Evolutionary conservation across 2,888 invertebrate species (phyloP).

Genomic region (Catocala fraxini): DNA sequence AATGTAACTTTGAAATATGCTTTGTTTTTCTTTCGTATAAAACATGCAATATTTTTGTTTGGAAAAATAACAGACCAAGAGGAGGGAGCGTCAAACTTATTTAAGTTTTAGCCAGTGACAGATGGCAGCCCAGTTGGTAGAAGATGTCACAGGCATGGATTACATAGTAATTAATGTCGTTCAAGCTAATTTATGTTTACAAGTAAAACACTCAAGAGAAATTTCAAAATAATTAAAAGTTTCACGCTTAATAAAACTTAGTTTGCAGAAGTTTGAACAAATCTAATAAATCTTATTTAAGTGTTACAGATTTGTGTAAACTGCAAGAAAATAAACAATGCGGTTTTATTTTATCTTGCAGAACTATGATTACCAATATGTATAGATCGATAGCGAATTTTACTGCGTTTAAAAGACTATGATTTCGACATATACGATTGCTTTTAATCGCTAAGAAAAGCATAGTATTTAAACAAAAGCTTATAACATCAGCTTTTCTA

Average conservation of each 20-base stretch:
- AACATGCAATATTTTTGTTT: neutral
- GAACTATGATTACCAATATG: neutral
- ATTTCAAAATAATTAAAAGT: neutral
- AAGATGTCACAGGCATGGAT: constrained; percentile 23
- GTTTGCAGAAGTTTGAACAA: neutral
- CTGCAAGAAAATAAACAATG: neutral
- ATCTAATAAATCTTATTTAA: neutral
- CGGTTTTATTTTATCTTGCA: too few relatives aligned
- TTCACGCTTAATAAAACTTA: neutral
- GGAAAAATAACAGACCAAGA: constrained; percentile 7
- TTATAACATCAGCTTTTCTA: too few relatives aligned
- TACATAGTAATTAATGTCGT: constrained; percentile 28
- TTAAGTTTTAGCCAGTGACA: constrained; percentile 28
- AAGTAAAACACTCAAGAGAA: neutral
- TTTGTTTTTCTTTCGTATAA: neutral
- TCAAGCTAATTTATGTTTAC: constrained; percentile 21
- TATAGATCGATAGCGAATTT: too few relatives aligned
- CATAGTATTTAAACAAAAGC: too few relatives aligned
- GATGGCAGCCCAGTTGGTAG: constrained; percentile 27
- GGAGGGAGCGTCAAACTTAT: constrained; percentile 24
- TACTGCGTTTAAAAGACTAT: too few relatives aligned
- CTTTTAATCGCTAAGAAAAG: too few relatives aligned
- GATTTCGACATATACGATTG: too few relatives aligned
- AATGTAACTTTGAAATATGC: too few relatives aligned
- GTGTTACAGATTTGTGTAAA: too few relatives aligned